Conservation (phyloP, 2,888 invertebrate genomes). For the Acleris cristana region DNA sequence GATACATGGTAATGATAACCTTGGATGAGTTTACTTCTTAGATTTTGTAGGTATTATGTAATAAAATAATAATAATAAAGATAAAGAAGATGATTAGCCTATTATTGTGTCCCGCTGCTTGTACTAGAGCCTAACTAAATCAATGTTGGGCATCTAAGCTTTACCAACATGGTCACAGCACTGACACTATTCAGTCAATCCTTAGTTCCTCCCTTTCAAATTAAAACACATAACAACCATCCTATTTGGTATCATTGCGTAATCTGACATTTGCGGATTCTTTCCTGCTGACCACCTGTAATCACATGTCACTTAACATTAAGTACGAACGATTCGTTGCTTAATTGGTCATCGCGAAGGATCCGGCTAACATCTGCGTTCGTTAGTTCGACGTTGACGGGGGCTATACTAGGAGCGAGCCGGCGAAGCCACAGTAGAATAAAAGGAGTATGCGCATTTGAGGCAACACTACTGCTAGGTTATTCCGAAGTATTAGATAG, state of each 20-base stretch:
- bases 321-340: constrained; percentile 33
- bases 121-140: too few species aligned
- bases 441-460: constrained; percentile 1
- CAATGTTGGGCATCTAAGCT: not conserved
- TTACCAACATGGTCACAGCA: not conserved
- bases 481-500: too few species aligned
- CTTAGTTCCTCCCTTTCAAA: constrained; percentile 22
- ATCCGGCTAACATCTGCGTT: constrained; percentile 61
- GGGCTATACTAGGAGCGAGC: constrained; percentile 58
- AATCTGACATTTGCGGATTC: constrained; percentile 33
- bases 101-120: too few species aligned
- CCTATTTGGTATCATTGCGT: constrained; percentile 23
- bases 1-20: too few species aligned
- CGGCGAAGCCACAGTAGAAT: constrained; percentile 11
- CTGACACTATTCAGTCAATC: not conserved
- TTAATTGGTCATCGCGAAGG: constrained; percentile 49
- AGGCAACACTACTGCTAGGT: not conserved
- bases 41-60: constrained; percentile 36
- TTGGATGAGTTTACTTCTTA: constrained; percentile 31
- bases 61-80: too few species aligned
- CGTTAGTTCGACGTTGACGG: constrained; percentile 61
- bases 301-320: constrained; percentile 33
- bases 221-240: constrained; percentile 20
- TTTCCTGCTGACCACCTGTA: constrained; percentile 34
- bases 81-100: too few species aligned